Evolutionary conservation across 1,140 invertebrate genomes (phyloP), one percentile per base, ranked within the genome.

Genomic region (Triops longicaudatus): DNA sequence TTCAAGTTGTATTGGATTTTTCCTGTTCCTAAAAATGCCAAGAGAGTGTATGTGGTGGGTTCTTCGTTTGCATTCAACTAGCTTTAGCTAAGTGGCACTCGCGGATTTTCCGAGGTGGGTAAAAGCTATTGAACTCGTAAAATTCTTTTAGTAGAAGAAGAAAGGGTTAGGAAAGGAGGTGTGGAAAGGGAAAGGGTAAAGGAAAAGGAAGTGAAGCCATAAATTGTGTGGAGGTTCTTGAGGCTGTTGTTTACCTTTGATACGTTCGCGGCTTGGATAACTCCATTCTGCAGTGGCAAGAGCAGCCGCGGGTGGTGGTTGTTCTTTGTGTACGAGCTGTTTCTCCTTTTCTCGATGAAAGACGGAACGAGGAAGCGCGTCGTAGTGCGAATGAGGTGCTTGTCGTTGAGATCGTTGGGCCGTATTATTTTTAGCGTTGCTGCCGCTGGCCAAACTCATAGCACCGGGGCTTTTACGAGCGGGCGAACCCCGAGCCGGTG

Each of bases 381-480:
- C 50, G 50, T 63, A 63, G 50, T 63, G 50, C 50, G 50, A 63
- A 63, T 63, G 50, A 63, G 50, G 50, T 63, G 50, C 50, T 63
- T 63, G 50, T 63, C 50, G 50, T 63, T 63, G 50, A 63, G 50
- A 63, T 63, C 50, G 50, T 63, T 63, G 50, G 50, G 50, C 50
- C 50, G 50, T 63, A 63, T 63, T 63, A 63, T 63, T 63, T 63
- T 63, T 63, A 63, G 50, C 50, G 50, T 17, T 44, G 43, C 43
- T 44, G 43, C 22, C 22, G 50, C 22, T 63, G 22, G 10, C 50
- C 50, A 63, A 63, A 22, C 50, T 63, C 50, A 63, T 22, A 63
- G 50, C 22, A 9, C 22, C 17, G 14, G 10, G n/a, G 50, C 17
- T 63, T 63, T 63, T 63, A 63, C 50, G 50, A 63, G 50, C 50